Conservation (phyloP, 2,113 vertebrate genomes). For the Myocastor coypus region DNA sequence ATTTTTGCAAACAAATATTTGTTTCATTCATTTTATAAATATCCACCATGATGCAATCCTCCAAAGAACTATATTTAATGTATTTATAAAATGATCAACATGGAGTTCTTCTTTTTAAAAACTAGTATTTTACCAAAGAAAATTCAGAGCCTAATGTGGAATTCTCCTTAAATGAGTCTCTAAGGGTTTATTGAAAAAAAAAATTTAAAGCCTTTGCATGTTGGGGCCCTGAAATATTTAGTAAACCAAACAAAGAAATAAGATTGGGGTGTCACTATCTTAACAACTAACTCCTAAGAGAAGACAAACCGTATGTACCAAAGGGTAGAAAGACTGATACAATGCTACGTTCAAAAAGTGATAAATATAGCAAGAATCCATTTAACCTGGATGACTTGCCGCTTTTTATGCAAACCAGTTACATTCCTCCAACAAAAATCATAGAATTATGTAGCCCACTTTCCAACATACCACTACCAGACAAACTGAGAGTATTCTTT, state of each 20-base stretch:
- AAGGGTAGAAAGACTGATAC: conserved; percentile 35
- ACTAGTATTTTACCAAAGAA: conserved; percentile 57
- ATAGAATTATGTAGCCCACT: conserved; percentile 57
- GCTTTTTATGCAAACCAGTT: conserved; percentile 53
- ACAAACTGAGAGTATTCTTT: conserved; percentile 60
- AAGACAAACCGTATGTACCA: conserved; percentile 27
- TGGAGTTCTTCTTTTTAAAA: conserved; percentile 56
- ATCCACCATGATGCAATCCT: conserved; percentile 50
- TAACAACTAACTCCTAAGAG: conserved; percentile 50
- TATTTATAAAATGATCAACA: conserved; percentile 50
- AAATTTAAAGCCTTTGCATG: neutral
- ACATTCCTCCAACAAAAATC: conserved; percentile 58
- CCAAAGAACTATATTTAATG: conserved; percentile 57
- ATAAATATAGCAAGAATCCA: conserved; percentile 39
- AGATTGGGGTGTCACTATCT: conserved; percentile 23
- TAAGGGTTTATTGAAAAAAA: neutral
- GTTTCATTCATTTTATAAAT: conserved; percentile 66
- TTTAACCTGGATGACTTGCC: conserved; percentile 35
- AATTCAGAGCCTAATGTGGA: conserved; percentile 4
- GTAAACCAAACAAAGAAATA: conserved; percentile 68
- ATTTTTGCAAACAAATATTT: conserved; percentile 65
- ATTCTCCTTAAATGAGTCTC: conserved; percentile 23
- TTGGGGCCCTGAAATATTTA: conserved; percentile 35
- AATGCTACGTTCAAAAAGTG: conserved; percentile 50
- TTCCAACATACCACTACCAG: conserved; percentile 62